Evolutionary conservation across 2,888 invertebrate species (phyloP), one percentile per base, ranked within the genome.

Genomic region (Aphodius granarius): DNA sequence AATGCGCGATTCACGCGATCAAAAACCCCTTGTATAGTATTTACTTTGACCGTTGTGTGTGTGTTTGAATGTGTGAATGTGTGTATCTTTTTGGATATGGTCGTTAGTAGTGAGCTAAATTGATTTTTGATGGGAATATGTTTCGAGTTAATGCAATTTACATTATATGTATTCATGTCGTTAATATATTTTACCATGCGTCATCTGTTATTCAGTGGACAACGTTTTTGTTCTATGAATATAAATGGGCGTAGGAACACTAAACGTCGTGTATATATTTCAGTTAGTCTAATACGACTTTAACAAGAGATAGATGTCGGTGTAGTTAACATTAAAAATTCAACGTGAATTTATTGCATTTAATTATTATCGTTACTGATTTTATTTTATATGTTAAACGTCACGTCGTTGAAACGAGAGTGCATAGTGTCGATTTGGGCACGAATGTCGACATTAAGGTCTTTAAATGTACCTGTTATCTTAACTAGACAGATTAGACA

Each of bases 111-210:
- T 43, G 43, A 43, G 43, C 43, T 63, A 77, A 77, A 77, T 75
- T 71, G 75, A 68, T 77, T 75, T 77, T 73, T 77, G 77, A 77
- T 77, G 77, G 75, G 73, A 77, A 77, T 75, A 66, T 75, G 75
- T 77, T 72, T 77, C 75, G 71, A 74, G 74, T 73, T 77, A 77
- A 77, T 77, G 75, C 75, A 77, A 72, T 77, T 73, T 75, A 74
- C 74, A 72, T 76, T 76, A 73, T 76, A n/a, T n/a, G n/a, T n/a
- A 74, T 73, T 76, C 65, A 22, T 65, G 43, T 71, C 75, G 72
- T 72, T 74, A 77, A 78, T 76, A 72, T 74, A 74, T 70, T 70
- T 73, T 76, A 71, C 75, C 78, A 76, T 77, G 75, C 77, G 77
- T 76, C 77, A 77, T 77, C 22, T 20, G 22, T 68, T 68, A 68